Evolutionary conservation across 1,140 invertebrate species (phyloP).

Genomic region (Listronotus bonariensis): DNA sequence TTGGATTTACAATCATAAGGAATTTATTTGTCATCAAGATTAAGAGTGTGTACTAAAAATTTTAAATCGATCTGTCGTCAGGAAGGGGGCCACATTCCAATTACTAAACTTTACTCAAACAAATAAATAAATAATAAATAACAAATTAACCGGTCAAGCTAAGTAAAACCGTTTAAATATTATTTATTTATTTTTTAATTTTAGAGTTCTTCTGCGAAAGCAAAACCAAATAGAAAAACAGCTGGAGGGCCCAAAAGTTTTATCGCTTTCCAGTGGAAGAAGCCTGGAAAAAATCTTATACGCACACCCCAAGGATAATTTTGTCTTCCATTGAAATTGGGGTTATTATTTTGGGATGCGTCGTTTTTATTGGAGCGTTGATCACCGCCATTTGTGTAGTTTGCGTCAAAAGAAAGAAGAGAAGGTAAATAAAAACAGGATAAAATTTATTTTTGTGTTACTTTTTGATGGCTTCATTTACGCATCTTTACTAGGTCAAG

Average conservation of each 20-base stretch:
- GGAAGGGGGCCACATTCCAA: too few species aligned
- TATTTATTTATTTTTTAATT: slow-evolving; percentile 42
- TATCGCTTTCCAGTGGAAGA: slow-evolving; percentile 60
- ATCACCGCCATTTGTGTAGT: slow-evolving; percentile 77
- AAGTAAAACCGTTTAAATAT: too few species aligned
- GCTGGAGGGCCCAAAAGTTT: slow-evolving; percentile 61
- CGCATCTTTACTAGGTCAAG: too few species aligned
- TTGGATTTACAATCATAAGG: too few species aligned
- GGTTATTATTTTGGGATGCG: slow-evolving; percentile 74
- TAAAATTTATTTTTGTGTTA: not conserved
- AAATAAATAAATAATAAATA: too few species aligned
- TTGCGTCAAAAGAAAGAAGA: slow-evolving; percentile 69
- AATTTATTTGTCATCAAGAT: too few species aligned
- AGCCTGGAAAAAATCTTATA: slow-evolving; percentile 50
- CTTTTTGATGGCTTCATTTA: too few species aligned
- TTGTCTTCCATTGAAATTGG: slow-evolving; percentile 79
- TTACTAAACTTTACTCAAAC: too few species aligned
- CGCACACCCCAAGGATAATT: slow-evolving; percentile 59
- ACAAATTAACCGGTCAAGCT: too few species aligned
- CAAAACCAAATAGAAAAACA: slow-evolving; percentile 65
- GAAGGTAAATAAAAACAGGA: slow-evolving; percentile 47
- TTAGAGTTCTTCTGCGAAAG: slow-evolving; percentile 64
- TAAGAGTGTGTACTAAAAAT: too few species aligned
- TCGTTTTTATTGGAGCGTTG: slow-evolving; percentile 78
- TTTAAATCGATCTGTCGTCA: too few species aligned